These are phyloP conservation scores for Anisognathus igniventris DNA, from an alignment of 2,797 vertebrate genomes.

Conservation along the genomic window DNA sequence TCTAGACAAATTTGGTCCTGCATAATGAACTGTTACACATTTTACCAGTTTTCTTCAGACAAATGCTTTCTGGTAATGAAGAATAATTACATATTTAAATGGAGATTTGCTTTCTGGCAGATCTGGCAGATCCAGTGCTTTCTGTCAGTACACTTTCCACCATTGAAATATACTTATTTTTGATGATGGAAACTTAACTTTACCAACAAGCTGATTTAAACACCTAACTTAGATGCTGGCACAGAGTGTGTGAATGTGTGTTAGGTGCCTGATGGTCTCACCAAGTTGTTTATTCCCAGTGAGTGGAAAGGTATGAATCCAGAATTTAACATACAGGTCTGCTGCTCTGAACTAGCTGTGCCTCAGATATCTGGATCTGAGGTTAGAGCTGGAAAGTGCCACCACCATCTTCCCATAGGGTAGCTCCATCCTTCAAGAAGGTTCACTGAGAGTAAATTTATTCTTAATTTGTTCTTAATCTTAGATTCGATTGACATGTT, in stretches of 20 bases:
- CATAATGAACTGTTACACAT: constrained; percentile 28
- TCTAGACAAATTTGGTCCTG: constrained; percentile 35
- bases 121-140: not conserved
- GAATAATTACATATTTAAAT: constrained; percentile 49
- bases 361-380: not conserved
- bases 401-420: not conserved
- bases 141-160: not conserved
- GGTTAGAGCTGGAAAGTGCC: not conserved
- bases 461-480: constrained; percentile 70
- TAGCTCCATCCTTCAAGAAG: not conserved
- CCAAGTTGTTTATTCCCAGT: not conserved
- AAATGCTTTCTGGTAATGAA: constrained; percentile 10
- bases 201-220: not conserved
- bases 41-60: constrained; percentile 28
- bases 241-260: accelerated
- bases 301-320: not conserved
- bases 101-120: constrained; percentile 20
- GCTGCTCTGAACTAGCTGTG: not conserved
- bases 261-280: not conserved
- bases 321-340: not conserved
- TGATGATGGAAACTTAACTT: not conserved
- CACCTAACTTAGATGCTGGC: not conserved
- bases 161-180: not conserved
- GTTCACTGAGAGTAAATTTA: constrained; percentile 54
- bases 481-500: constrained; percentile 30